Conservation (phyloP, 2,888 invertebrate species). For the Platypus cylindrus region DNA sequence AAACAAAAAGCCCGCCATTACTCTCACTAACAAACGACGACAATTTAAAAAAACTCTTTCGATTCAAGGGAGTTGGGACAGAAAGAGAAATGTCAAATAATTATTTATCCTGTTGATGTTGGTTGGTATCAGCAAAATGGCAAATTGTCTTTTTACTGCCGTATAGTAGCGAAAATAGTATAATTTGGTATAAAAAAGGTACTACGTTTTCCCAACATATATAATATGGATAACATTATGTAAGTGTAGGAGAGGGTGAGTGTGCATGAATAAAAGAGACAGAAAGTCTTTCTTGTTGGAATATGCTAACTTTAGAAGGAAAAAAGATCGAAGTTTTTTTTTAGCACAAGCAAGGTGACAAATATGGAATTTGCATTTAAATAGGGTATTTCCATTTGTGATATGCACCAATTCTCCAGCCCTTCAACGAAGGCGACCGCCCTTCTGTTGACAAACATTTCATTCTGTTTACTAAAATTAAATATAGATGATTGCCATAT, state of each 20-base stretch:
- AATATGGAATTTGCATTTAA: constrained; percentile 56
- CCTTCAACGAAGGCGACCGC: constrained; percentile 19
- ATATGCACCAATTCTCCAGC: constrained; percentile 31
- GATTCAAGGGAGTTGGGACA: constrained; percentile 22
- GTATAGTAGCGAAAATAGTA: too few species aligned
- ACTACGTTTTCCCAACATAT: too few species aligned
- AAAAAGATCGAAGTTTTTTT: constrained; percentile 36
- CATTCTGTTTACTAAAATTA: constrained; percentile 28
- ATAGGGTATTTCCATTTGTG: constrained; percentile 54
- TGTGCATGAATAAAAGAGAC: too few species aligned
- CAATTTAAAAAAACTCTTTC: constrained; percentile 21
- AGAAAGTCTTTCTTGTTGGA: too few species aligned
- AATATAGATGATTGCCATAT: too few species aligned
- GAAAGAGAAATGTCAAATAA: constrained; percentile 30
- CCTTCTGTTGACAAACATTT: constrained; percentile 29
- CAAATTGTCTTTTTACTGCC: constrained; percentile 22
- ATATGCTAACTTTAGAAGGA: constrained; percentile 33
- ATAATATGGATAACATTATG: too few species aligned
- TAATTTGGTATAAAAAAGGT: too few species aligned
- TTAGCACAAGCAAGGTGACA: constrained; percentile 38
- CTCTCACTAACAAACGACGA: constrained; percentile 20
- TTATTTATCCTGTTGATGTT: constrained; percentile 29
- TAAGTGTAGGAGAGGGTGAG: too few species aligned
- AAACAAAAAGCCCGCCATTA: constrained; percentile 20
- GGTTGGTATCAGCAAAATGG: constrained; percentile 17